Percentiles rank a stretch among this genome's conserved stretches.
These are phyloP conservation scores for Limnephilus auricula DNA, from an alignment of 2,888 invertebrate species.

Conservation along the genomic window DNA sequence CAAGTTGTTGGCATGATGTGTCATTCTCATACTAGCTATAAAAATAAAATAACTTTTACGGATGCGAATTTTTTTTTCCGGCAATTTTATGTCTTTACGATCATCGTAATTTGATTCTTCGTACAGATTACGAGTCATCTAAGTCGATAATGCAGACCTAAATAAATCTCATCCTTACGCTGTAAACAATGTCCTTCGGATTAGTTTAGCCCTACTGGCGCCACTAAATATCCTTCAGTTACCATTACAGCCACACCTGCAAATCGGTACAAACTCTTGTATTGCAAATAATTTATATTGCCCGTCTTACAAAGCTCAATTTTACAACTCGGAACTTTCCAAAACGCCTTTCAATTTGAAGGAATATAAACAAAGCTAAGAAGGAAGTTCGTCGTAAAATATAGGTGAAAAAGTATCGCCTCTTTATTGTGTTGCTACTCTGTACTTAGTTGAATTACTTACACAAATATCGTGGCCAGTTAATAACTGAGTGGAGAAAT, in stretches of 20 bases:
- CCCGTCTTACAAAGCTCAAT: not conserved
- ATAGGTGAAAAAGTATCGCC: not conserved
- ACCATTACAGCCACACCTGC: not conserved
- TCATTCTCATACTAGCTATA: too few relatives aligned
- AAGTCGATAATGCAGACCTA: not conserved
- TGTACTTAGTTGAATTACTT: too few relatives aligned
- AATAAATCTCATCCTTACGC: not conserved
- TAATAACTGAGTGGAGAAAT: too few relatives aligned
- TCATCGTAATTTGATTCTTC: not conserved
- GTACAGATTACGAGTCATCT: not conserved
- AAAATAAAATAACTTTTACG: too few relatives aligned
- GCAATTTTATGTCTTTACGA: not conserved
- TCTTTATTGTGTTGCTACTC: not conserved
- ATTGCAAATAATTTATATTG: not conserved
- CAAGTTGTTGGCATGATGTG: too few relatives aligned
- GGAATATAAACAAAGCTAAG: not conserved
- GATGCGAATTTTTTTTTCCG: too few relatives aligned
- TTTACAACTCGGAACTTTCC: conserved; percentile 10
- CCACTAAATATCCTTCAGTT: not conserved
- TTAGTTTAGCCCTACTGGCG: not conserved
- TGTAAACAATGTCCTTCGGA: not conserved
- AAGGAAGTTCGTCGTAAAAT: conserved; percentile 18
- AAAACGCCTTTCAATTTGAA: not conserved
- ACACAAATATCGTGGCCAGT: too few relatives aligned
- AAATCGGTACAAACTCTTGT: not conserved